These are phyloP conservation scores for Brachionus manjavacas DNA, from an alignment of 1,140 invertebrate species.

Conservation along the genomic window DNA sequence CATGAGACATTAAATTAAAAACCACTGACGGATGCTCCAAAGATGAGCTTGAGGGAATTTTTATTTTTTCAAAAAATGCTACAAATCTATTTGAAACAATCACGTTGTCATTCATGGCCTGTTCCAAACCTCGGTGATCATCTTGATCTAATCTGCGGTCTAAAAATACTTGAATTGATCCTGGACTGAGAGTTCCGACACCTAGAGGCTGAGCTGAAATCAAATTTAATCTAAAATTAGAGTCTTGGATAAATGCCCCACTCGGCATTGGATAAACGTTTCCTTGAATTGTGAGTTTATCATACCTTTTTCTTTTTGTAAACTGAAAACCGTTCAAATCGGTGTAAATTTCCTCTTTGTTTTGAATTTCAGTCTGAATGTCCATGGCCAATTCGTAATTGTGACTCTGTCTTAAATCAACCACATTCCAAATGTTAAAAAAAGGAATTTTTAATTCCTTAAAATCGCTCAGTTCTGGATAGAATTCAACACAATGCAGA, in stretches of 20 bases:
- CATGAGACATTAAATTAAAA: neutral
- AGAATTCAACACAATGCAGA: constrained; percentile 31
- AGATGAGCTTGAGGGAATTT: neutral
- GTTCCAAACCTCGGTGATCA: constrained; percentile 85
- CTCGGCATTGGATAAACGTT: constrained; percentile 91
- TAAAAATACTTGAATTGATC: constrained; percentile 56
- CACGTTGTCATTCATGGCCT: constrained; percentile 79
- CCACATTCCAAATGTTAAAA: constrained; percentile 36
- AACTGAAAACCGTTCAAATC: constrained; percentile 93
- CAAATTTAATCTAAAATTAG: constrained; percentile 65
- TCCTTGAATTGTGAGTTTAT: constrained; percentile 84
- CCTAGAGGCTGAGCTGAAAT: constrained; percentile 82
- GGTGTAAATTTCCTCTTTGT: constrained; percentile 69
- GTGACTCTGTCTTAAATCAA: constrained; percentile 31
- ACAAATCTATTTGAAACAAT: constrained; percentile 2
- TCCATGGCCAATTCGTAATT: constrained; percentile 69
- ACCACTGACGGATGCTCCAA: neutral
- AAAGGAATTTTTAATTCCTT: constrained; percentile 62
- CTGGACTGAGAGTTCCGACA: constrained; percentile 66
- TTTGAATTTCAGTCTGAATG: constrained; percentile 72
- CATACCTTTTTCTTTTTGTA: constrained; percentile 70
- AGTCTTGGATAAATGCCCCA: constrained; percentile 80
- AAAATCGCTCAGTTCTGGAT: constrained; percentile 65
- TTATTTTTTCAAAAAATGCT: neutral
- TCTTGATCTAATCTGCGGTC: constrained; percentile 87